Evolutionary conservation across 2,888 invertebrate genomes (phyloP).

Genomic region (Stenchaetothrips biformis): DNA sequence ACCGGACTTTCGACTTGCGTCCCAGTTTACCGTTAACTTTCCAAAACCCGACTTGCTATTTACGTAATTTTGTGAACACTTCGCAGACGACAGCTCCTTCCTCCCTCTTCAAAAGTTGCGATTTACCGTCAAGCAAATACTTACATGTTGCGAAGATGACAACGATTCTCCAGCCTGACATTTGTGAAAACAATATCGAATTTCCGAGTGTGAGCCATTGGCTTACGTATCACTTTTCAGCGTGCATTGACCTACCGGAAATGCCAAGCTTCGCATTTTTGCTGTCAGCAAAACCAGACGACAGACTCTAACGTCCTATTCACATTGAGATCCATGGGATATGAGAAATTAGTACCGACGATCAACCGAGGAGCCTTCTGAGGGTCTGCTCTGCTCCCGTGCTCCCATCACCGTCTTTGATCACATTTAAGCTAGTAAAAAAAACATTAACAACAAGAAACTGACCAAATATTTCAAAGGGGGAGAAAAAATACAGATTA

Average conservation of each 20-base stretch:
- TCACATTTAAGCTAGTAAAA: too few relatives aligned
- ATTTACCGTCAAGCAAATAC: not conserved
- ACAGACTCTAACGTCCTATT: too few relatives aligned
- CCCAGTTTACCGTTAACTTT: conserved; percentile 9
- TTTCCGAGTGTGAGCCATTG: not conserved
- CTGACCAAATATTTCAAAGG: too few relatives aligned
- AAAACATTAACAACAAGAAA: too few relatives aligned
- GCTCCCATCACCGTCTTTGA: too few relatives aligned
- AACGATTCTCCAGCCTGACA: not conserved
- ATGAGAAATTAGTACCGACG: too few relatives aligned
- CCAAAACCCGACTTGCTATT: conserved; percentile 12
- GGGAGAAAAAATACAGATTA: too few relatives aligned
- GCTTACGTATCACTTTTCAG: conserved; percentile 23
- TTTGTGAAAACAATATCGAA: not conserved
- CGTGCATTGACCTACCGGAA: conserved; percentile 38
- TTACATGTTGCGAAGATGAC: not conserved
- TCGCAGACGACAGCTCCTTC: not conserved
- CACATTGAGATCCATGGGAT: too few relatives aligned
- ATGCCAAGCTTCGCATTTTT: conserved; percentile 42
- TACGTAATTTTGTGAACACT: not conserved
- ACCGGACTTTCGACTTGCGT: conserved; percentile 15
- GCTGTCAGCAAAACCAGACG: conserved; percentile 33
- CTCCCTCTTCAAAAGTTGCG: not conserved
- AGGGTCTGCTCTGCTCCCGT: too few relatives aligned
- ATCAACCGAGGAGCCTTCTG: too few relatives aligned